Evolutionary conservation across 64 coral and sea anemone species (phyloP).

Genomic region (Montipora efflorescens): DNA sequence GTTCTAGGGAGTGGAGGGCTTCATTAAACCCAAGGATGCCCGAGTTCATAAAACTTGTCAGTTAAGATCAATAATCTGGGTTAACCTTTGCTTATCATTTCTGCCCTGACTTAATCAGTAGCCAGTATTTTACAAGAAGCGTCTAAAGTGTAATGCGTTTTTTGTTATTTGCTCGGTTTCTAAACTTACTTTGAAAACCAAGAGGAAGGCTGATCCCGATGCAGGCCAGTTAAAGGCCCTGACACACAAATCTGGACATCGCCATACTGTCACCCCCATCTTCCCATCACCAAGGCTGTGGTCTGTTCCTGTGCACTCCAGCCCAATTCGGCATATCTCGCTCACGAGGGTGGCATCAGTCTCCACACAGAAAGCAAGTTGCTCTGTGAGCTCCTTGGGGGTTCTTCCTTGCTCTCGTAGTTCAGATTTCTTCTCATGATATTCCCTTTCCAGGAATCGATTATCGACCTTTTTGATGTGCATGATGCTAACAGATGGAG

Average conservation of each 20-base stretch:
- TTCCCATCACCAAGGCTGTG: constrained; percentile 69
- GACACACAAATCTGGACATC: constrained; percentile 70
- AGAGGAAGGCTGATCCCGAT: constrained; percentile 44
- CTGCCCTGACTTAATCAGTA: too few species aligned
- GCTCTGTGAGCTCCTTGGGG: constrained; percentile 61
- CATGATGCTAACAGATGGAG: constrained; percentile 29
- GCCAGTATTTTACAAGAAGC: too few species aligned
- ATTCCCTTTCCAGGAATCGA: constrained; percentile 50
- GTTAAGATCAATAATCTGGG: too few species aligned
- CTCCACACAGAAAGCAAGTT: constrained; percentile 73
- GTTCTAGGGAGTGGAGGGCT: too few species aligned
- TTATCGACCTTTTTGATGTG: constrained; percentile 81
- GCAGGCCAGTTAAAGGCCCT: constrained; percentile 18
- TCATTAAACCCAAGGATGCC: too few species aligned
- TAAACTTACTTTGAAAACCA: constrained; percentile 77
- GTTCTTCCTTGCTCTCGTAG: constrained; percentile 65
- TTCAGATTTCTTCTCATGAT: constrained; percentile 59
- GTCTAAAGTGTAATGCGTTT: too few species aligned
- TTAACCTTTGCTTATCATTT: too few species aligned
- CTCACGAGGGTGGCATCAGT: constrained; percentile 28
- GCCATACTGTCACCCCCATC: constrained; percentile 83
- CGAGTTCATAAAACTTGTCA: too few species aligned
- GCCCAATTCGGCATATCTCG: constrained; percentile 67
- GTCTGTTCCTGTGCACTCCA: constrained; percentile 59
- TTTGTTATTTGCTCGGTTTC: not conserved